Evolutionary conservation across 2,888 invertebrate genomes (phyloP).

Genomic region (Nymphalis urticae): DNA sequence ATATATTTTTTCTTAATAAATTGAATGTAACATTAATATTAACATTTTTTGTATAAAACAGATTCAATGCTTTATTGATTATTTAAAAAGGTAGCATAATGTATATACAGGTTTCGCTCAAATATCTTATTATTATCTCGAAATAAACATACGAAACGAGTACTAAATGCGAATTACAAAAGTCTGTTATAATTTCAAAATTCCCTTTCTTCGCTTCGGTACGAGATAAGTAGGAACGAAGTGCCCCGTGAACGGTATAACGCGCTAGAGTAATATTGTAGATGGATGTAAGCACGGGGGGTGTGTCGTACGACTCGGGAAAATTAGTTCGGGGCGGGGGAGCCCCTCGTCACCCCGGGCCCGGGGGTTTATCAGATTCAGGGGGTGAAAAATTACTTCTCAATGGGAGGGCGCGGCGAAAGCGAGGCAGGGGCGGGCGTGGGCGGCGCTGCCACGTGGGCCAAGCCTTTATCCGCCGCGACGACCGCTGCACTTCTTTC

Average conservation of each 20-base stretch:
- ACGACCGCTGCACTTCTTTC: constrained; percentile 57
- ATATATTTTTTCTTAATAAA: too few species aligned
- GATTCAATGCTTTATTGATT: background rate
- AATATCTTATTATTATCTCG: constrained; percentile 2
- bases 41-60: too few species aligned
- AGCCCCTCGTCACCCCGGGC: constrained; percentile 61
- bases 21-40: too few species aligned
- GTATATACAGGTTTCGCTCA: background rate
- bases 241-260: constrained; percentile 78
- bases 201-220: constrained; percentile 62
- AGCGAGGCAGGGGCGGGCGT: constrained; percentile 67
- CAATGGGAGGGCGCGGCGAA: constrained; percentile 74
- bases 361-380: constrained; percentile 78
- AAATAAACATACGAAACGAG: constrained; percentile 1
- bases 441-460: constrained; percentile 78
- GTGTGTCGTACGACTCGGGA: constrained; percentile 80
- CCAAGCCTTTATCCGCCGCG: constrained; percentile 58
- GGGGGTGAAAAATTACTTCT: constrained; percentile 81
- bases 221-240: constrained; percentile 74
- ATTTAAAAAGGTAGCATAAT: background rate
- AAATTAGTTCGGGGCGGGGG: constrained; percentile 82
- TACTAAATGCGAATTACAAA: constrained; percentile 16
- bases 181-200: constrained; percentile 55
- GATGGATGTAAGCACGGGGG: constrained; percentile 81
- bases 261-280: constrained; percentile 80